These are phyloP conservation scores for Drosophila paranaensis DNA, from an alignment of 2,888 invertebrate species.

Conservation along the genomic window DNA sequence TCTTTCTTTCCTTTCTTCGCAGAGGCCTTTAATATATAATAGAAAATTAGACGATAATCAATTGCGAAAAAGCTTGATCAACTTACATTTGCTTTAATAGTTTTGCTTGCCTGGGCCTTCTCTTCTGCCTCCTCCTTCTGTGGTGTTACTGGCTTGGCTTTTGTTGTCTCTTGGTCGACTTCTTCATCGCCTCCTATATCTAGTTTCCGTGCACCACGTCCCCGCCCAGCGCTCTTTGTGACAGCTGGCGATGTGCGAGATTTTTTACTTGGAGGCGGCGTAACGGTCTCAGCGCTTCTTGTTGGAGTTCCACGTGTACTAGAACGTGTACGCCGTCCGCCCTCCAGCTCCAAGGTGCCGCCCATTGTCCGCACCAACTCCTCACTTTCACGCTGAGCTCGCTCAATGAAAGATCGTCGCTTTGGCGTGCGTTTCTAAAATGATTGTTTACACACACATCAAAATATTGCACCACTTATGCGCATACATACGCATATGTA, in stretches of 20 bases:
- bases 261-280: slow-evolving; percentile 83
- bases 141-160: slow-evolving; percentile 26
- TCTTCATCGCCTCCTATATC: slow-evolving; percentile 67
- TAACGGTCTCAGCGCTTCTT: slow-evolving; percentile 70
- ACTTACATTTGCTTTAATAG: slow-evolving; percentile 51
- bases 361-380: slow-evolving; percentile 84
- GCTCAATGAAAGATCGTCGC: slow-evolving; percentile 83
- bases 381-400: slow-evolving; percentile 84
- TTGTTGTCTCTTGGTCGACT: slow-evolving; percentile 59
- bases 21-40: slow-evolving; percentile 40
- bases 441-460: slow-evolving; percentile 37
- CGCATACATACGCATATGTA: too few relatives aligned
- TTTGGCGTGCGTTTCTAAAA: slow-evolving; percentile 84
- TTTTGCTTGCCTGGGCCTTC: slow-evolving; percentile 20
- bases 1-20: slow-evolving; percentile 60
- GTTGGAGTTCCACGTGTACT: slow-evolving; percentile 83
- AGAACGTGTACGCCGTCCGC: slow-evolving; percentile 84
- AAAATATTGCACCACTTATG: slow-evolving; percentile 10
- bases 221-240: slow-evolving; percentile 66
- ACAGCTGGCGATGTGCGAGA: slow-evolving; percentile 75
- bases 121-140: slow-evolving; percentile 10
- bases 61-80: not conserved
- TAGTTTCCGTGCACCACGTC: slow-evolving; percentile 81
- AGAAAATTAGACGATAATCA: slow-evolving; percentile 1
- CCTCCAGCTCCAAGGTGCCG: slow-evolving; percentile 83